These are phyloP conservation scores for Onthophagus sagittarius DNA, from an alignment of 2,888 invertebrate species.

Conservation along the genomic window DNA sequence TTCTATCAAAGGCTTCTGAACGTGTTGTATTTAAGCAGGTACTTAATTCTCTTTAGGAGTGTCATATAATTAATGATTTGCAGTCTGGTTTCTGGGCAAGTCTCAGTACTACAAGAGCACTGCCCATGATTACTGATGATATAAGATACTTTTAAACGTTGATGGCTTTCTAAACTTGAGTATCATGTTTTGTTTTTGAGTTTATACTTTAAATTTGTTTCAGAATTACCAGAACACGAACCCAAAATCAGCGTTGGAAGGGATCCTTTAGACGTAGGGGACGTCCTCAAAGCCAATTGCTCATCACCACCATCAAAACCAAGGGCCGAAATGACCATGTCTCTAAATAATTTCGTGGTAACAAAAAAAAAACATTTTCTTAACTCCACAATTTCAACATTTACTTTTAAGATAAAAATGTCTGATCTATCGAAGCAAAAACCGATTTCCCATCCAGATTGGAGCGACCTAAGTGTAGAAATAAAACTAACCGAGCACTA, in stretches of 20 bases:
- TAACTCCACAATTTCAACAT: not conserved
- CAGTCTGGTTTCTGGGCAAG: too few relatives aligned
- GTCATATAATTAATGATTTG: too few relatives aligned
- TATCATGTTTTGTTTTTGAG: too few relatives aligned
- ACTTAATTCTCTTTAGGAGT: too few relatives aligned
- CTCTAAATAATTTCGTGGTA: constrained; percentile 74
- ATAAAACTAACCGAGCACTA: constrained; percentile 56
- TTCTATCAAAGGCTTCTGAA: too few relatives aligned
- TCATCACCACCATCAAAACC: constrained; percentile 75
- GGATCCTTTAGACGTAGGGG: constrained; percentile 71
- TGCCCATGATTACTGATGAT: too few relatives aligned
- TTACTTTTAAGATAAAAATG: constrained; percentile 36
- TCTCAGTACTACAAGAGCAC: too few relatives aligned
- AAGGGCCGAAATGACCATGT: constrained; percentile 68
- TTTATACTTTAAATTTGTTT: constrained; percentile 4
- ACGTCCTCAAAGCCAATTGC: constrained; percentile 72
- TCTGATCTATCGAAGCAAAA: constrained; percentile 48
- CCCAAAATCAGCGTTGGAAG: constrained; percentile 70
- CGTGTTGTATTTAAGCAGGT: too few relatives aligned
- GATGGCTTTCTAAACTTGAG: too few relatives aligned
- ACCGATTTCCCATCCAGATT: constrained; percentile 52
- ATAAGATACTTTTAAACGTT: too few relatives aligned
- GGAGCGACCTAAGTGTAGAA: constrained; percentile 58
- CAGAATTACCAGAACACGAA: constrained; percentile 67
- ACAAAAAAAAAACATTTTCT: not conserved